phyloP scores from a whole-genome alignment of 2,888 invertebrate species.

The Lithophane socia region DNA sequence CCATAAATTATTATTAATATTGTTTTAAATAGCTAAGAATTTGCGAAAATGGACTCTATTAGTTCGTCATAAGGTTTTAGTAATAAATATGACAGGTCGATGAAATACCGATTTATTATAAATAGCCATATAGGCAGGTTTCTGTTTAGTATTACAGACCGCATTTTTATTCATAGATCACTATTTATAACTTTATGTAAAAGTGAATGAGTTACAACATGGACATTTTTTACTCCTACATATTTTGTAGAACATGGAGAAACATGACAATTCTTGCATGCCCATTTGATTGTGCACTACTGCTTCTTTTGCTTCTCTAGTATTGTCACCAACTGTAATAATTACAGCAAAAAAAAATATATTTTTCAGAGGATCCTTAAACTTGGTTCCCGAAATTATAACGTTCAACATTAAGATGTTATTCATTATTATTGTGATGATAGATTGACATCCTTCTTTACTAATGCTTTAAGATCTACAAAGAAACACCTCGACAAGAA shows the following conservation, averaged over 20 bases:
- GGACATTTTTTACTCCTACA: constrained; percentile 13
- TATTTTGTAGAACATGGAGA: constrained; percentile 15
- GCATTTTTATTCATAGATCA: constrained; percentile 53
- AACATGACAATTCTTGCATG: background rate
- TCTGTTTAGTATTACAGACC: constrained; percentile 33
- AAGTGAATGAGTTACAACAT: constrained; percentile 36
- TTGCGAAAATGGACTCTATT: constrained; percentile 46
- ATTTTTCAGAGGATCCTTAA: background rate
- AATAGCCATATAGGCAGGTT: constrained; percentile 42
- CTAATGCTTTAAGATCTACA: background rate
- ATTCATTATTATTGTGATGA: background rate
- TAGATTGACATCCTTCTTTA: background rate
- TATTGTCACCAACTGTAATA: background rate
- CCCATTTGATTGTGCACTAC: too few relatives aligned
- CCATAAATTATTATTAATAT: constrained; percentile 65
- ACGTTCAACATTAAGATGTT: background rate
- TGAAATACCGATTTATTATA: constrained; percentile 60
- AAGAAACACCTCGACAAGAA: background rate
- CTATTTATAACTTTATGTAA: constrained; percentile 57
- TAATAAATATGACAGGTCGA: constrained; percentile 50
- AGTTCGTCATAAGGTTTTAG: constrained; percentile 44
- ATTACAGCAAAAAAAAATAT: background rate
- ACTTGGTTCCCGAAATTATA: background rate
- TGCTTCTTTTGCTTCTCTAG: background rate
- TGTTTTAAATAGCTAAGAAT: constrained; percentile 37